Conservation (phyloP, 2,888 invertebrate genomes). For the Himalopsyche japonica region DNA sequence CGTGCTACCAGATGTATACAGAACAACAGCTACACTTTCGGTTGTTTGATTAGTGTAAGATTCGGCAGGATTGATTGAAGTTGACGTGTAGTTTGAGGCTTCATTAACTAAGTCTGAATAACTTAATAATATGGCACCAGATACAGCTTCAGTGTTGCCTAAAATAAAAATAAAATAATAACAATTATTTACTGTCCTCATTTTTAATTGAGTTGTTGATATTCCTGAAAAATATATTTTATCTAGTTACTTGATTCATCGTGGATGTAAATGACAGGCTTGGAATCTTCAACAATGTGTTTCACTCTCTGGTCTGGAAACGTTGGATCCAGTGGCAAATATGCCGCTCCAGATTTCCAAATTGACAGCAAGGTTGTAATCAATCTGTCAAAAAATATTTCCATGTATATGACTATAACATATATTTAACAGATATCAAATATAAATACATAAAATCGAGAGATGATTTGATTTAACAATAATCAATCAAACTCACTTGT, state of each 20-base stretch:
- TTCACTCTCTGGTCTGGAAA: conserved; percentile 73
- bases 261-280: conserved; percentile 70
- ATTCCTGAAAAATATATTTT: too few species aligned
- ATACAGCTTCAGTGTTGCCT: conserved; percentile 53
- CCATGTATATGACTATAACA: too few species aligned
- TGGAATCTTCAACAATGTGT: conserved; percentile 76
- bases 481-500: conserved; percentile 50
- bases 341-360: conserved; percentile 83
- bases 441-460: too few species aligned
- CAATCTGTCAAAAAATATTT: conserved; percentile 45
- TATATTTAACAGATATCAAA: too few species aligned
- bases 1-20: conserved; percentile 89
- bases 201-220: not conserved
- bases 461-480: not conserved
- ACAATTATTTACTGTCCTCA: not conserved
- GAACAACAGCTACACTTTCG: conserved; percentile 68
- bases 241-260: conserved; percentile 63
- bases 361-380: conserved; percentile 71
- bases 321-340: conserved; percentile 78
- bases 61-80: conserved; percentile 49
- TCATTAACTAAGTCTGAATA: conserved; percentile 58
- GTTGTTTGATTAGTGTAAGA: conserved; percentile 52
- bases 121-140: conserved; percentile 46
- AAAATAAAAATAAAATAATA: too few species aligned
- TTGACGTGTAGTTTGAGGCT: conserved; percentile 50